Base-by-base conservation (phyloP, 2,888 invertebrate species). In the Orthosia gracilis region DNA sequence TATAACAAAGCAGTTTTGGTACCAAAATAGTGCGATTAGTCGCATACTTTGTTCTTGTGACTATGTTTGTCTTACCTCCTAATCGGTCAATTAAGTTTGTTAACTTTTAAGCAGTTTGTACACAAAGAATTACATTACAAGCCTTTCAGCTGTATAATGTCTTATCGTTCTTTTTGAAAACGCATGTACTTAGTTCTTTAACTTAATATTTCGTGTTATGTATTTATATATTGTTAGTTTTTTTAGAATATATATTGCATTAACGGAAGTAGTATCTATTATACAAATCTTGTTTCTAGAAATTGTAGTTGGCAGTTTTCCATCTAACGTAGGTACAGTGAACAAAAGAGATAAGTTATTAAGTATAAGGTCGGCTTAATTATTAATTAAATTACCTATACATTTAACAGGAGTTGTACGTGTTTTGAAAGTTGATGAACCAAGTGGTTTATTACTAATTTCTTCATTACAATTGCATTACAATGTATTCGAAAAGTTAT, bases 41-140 rank as follows among this genome's bases (percentile, higher is more conserved):
- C 83, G 75, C 61, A 63, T 66, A 23, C 83, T 83, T 85, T 85
- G 75, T 78, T 79, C 73, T 64, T 21, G 12, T 17, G 47, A 45
- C 31, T 23, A 50, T 69, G 31, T 62, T 61, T 62, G 69, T 63
- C 52, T 82, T 72, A 72, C 71, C 59, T 58, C 31, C 3, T 79
- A 75, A 78, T 78, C 65, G 49, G 26, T 31, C 57, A 64, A 63
- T 76, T 64, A 65, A 57, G 23, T 64, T 18, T 52, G 47, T 50
- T 55, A 63, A 82, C 71, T 23, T 47, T 52, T 54, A 61, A 72
- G 50, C 59, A n/a, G 26, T 21, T 59, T 69, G 50, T 45, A 49
- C 13, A 55, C 50, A 64, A 26, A 69, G 21, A 52, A 15, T 63
- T 13, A 26, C 47, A 57, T 49, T 47, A 26, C 17, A 49, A 0